Percentiles rank a stretch among this genome's conserved stretches.
These are phyloP conservation scores for Sturnira hondurensis DNA, from an alignment of 2,113 vertebrate species.

Conservation along the genomic window DNA sequence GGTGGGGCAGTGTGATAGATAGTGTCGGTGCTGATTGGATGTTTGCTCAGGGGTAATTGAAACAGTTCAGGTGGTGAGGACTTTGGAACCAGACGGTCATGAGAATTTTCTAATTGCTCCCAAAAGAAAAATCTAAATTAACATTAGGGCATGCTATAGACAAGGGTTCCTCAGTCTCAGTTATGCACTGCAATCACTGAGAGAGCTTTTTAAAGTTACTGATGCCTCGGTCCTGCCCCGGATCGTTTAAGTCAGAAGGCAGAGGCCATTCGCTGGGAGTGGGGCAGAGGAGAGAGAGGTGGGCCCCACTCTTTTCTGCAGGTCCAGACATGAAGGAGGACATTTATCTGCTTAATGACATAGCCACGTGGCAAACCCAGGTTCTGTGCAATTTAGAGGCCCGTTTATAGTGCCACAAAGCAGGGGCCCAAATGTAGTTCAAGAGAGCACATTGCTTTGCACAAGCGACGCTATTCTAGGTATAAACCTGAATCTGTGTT, in stretches of 20 bases:
- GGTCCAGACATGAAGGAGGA: neutral
- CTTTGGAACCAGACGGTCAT: neutral
- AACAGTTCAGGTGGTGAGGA: neutral
- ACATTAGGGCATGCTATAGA: neutral
- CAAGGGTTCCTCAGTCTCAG: neutral
- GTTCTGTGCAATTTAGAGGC: neutral
- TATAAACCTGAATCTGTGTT: neutral
- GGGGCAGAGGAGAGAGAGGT: neutral
- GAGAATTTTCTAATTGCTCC: constrained; percentile 1
- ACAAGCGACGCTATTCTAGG: neutral
- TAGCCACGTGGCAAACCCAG: neutral
- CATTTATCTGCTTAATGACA: neutral
- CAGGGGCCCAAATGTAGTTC: neutral
- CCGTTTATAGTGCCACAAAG: neutral
- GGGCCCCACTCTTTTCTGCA: neutral
- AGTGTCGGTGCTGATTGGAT: neutral
- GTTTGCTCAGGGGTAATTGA: neutral
- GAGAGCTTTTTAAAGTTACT: neutral
- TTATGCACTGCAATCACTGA: neutral
- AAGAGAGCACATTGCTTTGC: neutral
- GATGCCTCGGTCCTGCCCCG: neutral
- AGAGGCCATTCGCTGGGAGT: neutral
- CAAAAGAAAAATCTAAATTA: neutral
- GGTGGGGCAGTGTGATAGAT: neutral
- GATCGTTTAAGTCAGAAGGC: neutral